phyloP scores from a whole-genome alignment of 1,140 invertebrate species.

The Oedothorax gibbosus region DNA sequence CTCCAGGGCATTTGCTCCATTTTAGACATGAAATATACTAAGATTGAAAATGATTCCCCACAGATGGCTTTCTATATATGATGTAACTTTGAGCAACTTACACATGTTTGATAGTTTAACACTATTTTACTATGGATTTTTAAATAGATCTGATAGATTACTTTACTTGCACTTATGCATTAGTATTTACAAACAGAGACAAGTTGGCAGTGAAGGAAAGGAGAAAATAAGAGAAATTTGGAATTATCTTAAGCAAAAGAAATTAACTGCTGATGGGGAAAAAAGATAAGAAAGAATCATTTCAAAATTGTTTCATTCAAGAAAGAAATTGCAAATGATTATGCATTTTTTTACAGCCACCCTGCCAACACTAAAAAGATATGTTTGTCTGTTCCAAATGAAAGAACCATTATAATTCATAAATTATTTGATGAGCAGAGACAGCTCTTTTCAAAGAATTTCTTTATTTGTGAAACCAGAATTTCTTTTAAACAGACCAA shows the following conservation, averaged over 20 bases:
- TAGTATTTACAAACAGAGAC: background rate
- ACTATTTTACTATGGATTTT: too few relatives aligned
- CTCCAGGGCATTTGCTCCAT: too few relatives aligned
- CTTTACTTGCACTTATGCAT: too few relatives aligned
- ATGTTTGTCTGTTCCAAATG: background rate
- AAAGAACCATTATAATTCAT: background rate
- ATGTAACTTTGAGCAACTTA: too few relatives aligned
- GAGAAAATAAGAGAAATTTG: background rate
- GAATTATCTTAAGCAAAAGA: background rate
- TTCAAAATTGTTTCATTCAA: background rate
- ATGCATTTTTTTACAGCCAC: background rate
- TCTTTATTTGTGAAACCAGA: background rate
- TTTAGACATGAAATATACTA: too few relatives aligned
- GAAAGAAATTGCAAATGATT: background rate
- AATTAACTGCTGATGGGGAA: background rate
- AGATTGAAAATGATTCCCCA: too few relatives aligned
- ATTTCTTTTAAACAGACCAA: background rate
- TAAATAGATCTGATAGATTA: too few relatives aligned
- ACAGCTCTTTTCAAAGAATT: background rate
- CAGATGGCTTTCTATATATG: too few relatives aligned
- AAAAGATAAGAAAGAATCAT: background rate
- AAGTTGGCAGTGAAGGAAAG: background rate
- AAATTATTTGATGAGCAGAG: background rate
- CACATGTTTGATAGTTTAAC: too few relatives aligned
- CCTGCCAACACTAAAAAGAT: background rate